Percentiles rank a stretch among this genome's conserved stretches.
Conservation (phyloP, 92 coral and sea anemone genomes). For the Parazoanthus darwini region DNA sequence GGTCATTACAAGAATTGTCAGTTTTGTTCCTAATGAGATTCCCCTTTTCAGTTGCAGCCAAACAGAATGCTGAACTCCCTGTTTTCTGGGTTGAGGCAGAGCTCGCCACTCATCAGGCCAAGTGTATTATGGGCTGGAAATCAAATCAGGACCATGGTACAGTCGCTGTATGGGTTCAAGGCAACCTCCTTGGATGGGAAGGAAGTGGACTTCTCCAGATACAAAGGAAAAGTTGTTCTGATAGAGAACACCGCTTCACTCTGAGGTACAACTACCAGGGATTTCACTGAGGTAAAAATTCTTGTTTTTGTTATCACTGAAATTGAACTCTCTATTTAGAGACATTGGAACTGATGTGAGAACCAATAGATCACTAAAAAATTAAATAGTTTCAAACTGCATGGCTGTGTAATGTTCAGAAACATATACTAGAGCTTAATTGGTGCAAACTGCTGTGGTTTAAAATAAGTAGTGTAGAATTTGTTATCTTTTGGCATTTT, state of each 20-base stretch:
- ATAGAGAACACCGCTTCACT: slow-evolving; percentile 95
- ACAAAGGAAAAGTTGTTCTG: slow-evolving; percentile 88
- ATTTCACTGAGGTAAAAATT: slow-evolving; percentile 83
- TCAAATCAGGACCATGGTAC: slow-evolving; percentile 56
- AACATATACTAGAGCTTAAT: no score
- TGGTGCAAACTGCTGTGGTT: no score
- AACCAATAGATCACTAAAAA: no score
- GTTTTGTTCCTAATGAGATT: not conserved
- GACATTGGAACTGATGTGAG: no score
- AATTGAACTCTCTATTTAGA: not conserved
- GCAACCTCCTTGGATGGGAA: slow-evolving; percentile 77
- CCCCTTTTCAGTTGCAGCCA: not conserved
- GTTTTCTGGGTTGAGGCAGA: slow-evolving; percentile 15
- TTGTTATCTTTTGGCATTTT: no score
- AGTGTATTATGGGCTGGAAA: slow-evolving; percentile 15
- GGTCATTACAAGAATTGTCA: no score
- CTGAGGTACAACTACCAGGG: slow-evolving; percentile 99
- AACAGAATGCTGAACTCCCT: slow-evolving; percentile 8
- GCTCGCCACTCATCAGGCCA: not conserved
- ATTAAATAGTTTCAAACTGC: no score
- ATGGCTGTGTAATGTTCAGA: no score
- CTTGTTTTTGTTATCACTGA: not conserved
- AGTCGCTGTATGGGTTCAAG: slow-evolving; percentile 67
- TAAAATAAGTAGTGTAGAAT: no score
- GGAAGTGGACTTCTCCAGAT: slow-evolving; percentile 73